Base-by-base conservation (phyloP, 2,888 invertebrate genomes). In the Nymphalis polychloros region DNA sequence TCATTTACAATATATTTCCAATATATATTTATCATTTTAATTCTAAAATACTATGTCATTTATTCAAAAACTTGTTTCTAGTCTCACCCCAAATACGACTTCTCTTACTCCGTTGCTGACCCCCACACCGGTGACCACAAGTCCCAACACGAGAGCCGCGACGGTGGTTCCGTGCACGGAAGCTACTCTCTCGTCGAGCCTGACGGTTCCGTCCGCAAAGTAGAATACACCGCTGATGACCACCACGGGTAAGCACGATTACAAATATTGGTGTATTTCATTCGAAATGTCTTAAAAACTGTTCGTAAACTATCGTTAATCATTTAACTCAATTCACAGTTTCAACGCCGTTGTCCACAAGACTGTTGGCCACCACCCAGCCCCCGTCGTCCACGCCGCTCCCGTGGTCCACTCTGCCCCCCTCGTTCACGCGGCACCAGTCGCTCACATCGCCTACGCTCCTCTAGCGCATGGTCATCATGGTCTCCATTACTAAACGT, bases 161-260 rank as follows among this genome's bases (percentile, higher is more conserved):
- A 94, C 82, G 95, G 95, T 71, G 94, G 95, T 76, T 93, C 93
- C 74, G 95, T 95, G 59, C 93, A 94, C 79, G 95, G 95, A 71
- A 93, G 94, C 84, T 95, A 95, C 90, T 94, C 94, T 61, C 90
- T 94, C 60, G 94, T 94, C 65, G 94, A 94, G 78, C 93, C 94
- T 67, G 94, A 94, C 78, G 94, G 94, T 81, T 94, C 94, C 79
- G 88, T 94, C 72, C 93, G 94, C 84, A 94, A 94, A 78, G 94
- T 94, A 75, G 94, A 94, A 76, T 94, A 94, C 89, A 93, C 93
- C 84, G 94, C 94, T 78, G 94, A 94, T 72, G 93, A 94, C 84
- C 93, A 94, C 85, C 81, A 93, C 68, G 94, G 94, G 90, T 94
- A 93, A 86, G 87, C 23, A 23, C 20, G 4, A 27, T 7, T 31